These are phyloP conservation scores for Papilio aristodemus DNA, from an alignment of 1,140 invertebrate species.

Conservation along the genomic window DNA sequence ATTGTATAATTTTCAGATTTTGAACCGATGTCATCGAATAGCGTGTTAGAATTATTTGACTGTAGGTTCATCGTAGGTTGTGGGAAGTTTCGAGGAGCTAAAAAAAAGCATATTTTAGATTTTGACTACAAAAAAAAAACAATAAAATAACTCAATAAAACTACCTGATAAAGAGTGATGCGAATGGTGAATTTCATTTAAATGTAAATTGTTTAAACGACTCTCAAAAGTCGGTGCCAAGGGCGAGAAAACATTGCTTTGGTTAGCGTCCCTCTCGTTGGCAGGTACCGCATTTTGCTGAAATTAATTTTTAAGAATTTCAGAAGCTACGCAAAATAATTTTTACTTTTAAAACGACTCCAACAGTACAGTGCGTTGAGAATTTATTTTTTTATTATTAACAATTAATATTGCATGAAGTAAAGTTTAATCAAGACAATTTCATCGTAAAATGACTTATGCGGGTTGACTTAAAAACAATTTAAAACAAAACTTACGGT, in stretches of 20 bases:
- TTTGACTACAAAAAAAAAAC: too few relatives aligned
- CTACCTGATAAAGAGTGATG: not conserved
- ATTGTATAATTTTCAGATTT: slow-evolving; percentile 45
- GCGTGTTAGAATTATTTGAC: slow-evolving; percentile 46
- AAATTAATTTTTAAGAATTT: not conserved
- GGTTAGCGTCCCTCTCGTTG: not conserved
- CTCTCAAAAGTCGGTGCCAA: slow-evolving; percentile 53
- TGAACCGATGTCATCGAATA: slow-evolving; percentile 50
- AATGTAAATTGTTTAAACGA: slow-evolving; percentile 23
- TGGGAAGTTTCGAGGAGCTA: slow-evolving; percentile 46
- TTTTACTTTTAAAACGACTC: too few relatives aligned
- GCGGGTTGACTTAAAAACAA: too few relatives aligned
- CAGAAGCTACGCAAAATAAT: too few relatives aligned
- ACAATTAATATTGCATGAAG: too few relatives aligned
- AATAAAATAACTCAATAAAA: too few relatives aligned
- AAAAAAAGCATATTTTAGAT: slow-evolving; percentile 18
- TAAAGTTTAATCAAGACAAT: not conserved
- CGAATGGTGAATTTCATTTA: not conserved
- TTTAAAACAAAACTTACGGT: not conserved
- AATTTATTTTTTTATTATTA: too few relatives aligned
- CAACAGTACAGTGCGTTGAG: too few relatives aligned
- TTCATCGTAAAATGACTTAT: not conserved
- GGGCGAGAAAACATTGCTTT: slow-evolving; percentile 51
- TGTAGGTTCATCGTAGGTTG: slow-evolving; percentile 51
- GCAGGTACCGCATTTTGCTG: not conserved